A percentile compares a stretch with the other conserved stretches of the same genome.
These are phyloP conservation scores for Cinara cedri DNA, from an alignment of 2,888 invertebrate species.

Conservation along the genomic window DNA sequence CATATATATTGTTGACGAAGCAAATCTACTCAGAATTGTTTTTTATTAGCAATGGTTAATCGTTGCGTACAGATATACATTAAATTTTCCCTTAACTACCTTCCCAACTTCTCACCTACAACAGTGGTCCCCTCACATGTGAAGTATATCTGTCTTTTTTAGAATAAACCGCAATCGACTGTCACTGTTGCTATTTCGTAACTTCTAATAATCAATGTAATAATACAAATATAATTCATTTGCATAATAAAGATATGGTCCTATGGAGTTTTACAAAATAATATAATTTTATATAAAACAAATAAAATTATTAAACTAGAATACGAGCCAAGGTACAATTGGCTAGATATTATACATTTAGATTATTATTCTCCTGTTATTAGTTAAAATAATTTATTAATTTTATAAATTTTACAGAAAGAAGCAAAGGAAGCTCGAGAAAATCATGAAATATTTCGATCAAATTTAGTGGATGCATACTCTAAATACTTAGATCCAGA, in stretches of 20 bases:
- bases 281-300: neutral
- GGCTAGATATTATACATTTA: neutral
- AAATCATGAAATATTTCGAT: conserved; percentile 29
- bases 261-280: neutral
- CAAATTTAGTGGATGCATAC: conserved; percentile 41
- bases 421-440: conserved; percentile 22
- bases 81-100: no score
- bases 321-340: neutral
- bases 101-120: no score
- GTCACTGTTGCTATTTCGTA: no score
- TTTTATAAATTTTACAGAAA: conserved; percentile 11
- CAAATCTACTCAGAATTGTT: no score
- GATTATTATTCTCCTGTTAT: neutral
- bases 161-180: no score
- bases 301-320: neutral
- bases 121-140: no score
- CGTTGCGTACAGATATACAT: no score
- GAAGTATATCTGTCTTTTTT: no score
- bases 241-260: neutral
- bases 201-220: no score
- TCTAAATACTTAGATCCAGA: conserved; percentile 21
- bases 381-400: neutral
- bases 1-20: no score
- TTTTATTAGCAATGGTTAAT: no score
- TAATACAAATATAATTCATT: neutral